phyloP scores from a whole-genome alignment of 2,797 vertebrate genomes.

The Tolypeutes matacus region DNA sequence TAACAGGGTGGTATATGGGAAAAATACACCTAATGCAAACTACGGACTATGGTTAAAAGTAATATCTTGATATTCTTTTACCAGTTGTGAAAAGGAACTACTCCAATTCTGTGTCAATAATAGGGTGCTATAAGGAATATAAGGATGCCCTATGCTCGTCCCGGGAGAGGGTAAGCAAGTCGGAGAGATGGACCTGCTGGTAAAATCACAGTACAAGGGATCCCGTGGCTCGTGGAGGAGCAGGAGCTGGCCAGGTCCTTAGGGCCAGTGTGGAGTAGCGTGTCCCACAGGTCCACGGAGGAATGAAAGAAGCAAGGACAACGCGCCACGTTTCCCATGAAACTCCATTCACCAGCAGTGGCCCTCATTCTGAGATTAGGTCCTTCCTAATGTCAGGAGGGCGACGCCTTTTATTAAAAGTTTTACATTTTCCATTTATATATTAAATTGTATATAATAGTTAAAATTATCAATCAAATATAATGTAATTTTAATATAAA shows the following conservation, averaged over 20 bases:
- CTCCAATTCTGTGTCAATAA: too few relatives aligned
- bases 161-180: fast-evolving
- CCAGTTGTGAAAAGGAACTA: too few relatives aligned
- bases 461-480: too few relatives aligned
- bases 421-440: too few relatives aligned
- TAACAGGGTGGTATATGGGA: too few relatives aligned
- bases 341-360: fast-evolving
- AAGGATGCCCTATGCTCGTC: fast-evolving
- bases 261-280: neutral
- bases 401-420: too few relatives aligned
- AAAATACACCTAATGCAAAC: too few relatives aligned
- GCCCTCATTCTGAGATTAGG: fast-evolving
- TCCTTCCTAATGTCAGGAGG: neutral
- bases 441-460: too few relatives aligned
- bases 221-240: fast-evolving
- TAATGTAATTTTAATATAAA: too few relatives aligned
- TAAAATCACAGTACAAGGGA: fast-evolving
- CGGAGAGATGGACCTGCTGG: fast-evolving
- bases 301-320: neutral
- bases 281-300: neutral
- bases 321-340: fast-evolving
- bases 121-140: too few relatives aligned
- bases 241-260: neutral
- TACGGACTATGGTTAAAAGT: too few relatives aligned
- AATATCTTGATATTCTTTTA: too few relatives aligned